Base-by-base conservation (phyloP, 64 coral and sea anemone genomes). In the Actinia equina region DNA sequence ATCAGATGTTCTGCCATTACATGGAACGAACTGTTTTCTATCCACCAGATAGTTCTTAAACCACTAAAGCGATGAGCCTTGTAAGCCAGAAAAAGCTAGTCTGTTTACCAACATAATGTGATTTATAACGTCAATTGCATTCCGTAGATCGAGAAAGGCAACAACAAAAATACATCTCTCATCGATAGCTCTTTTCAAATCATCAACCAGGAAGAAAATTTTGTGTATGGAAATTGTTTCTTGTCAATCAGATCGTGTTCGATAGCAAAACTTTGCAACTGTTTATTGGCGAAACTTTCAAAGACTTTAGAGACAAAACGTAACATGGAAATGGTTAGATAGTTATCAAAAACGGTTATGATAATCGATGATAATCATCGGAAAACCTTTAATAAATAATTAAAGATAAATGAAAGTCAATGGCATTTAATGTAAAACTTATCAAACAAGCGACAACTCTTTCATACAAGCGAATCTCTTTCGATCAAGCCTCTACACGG, bases 271-370 rank as follows among this genome's bases (percentile, higher is more conserved):
- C 22, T 5, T n/a, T n/a, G 17, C 1, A 63, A 7, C 60, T 63
- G 60, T 63, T 18, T 18, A 2, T 63, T 63, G 9, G 83, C 83
- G 60, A 85, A 78, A 14, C 22, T 41, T 17, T 87, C 86, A 4
- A 56, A 22, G 43, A 87, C 64, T 53, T 87, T 87, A 19, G 85
- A 87, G 17, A 87, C 74, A 74, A 43, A 87, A 13, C 65, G 64
- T 12, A 91, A 43, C 4, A 86, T 15, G 57, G 91, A 88, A 26
- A 88, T 92, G 30, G 91, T 86, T 83, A 81, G 81, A 19, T 82
- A 84, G 17, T 92, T 85, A 44, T 88, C 86, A 74, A 70, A 67
- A 43, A 77, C 59, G 3, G 86, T 46, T 22, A 55, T 19, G n/a
- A n/a, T n/a, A n/a, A n/a, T n/a, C n/a, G n/a, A n/a, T n/a, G n/a